phyloP scores from a whole-genome alignment of 2,888 invertebrate genomes.

The Megalurothrips usitatus region DNA sequence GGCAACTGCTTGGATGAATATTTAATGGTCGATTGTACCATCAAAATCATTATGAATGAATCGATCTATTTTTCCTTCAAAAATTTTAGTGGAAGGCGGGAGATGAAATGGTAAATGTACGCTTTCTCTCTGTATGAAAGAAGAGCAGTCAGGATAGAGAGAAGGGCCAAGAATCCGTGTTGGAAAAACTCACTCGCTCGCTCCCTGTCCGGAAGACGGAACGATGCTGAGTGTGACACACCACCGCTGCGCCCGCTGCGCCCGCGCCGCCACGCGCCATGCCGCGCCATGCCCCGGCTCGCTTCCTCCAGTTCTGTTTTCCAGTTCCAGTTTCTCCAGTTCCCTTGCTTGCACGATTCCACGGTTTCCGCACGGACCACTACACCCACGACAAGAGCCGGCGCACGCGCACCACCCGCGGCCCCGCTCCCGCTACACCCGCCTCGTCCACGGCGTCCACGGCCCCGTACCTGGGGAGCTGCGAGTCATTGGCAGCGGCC shows the following conservation, averaged over 20 bases:
- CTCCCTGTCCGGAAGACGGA: constrained; percentile 18
- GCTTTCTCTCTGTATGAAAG: neutral
- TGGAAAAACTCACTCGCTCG: constrained; percentile 21
- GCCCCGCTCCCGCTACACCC: neutral
- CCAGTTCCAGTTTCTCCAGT: neutral
- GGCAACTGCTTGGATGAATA: neutral
- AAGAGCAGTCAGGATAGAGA: neutral
- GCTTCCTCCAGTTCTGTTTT: neutral
- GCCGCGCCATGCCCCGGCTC: neutral
- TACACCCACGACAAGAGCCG: constrained; percentile 23
- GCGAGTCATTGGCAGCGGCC: constrained; percentile 32
- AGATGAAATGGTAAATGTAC: no score
- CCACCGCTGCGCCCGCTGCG: neutral
- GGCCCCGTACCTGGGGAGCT: constrained; percentile 37
- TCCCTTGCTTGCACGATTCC: neutral
- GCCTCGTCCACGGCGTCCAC: neutral
- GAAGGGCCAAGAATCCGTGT: neutral
- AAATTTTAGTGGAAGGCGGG: neutral
- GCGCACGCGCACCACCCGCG: constrained; percentile 14
- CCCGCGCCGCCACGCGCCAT: neutral
- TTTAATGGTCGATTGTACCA: neutral
- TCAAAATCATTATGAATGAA: neutral
- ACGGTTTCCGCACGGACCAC: neutral
- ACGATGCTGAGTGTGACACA: constrained; percentile 4
- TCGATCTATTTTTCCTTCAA: neutral